Conservation (phyloP, 2,113 vertebrate species). For the Tragelaphus buxtoni region DNA sequence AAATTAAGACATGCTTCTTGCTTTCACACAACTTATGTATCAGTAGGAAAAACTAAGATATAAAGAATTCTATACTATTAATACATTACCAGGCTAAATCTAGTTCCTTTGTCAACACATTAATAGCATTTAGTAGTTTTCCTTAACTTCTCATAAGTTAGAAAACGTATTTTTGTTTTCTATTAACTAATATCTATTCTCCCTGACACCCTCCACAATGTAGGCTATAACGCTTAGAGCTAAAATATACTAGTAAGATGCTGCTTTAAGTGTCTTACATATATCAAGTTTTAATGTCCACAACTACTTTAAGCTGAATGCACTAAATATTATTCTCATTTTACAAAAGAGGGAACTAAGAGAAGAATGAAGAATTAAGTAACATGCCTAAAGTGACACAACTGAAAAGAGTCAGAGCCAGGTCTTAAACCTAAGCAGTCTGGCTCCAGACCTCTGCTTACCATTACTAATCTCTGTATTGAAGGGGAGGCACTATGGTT, state of each 20-base stretch:
- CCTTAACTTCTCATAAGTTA: not conserved
- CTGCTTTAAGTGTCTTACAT: not conserved
- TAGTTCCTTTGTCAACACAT: not conserved
- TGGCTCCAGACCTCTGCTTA: not conserved
- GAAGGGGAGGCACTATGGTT: not conserved
- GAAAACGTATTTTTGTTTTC: not conserved
- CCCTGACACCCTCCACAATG: not conserved
- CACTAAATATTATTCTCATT: not conserved
- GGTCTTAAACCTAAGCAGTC: not conserved
- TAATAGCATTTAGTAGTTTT: not conserved
- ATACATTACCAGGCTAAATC: conserved; percentile 43
- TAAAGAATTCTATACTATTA: conserved; percentile 28
- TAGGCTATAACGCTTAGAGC: not conserved
- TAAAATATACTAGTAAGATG: not conserved
- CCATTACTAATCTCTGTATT: not conserved
- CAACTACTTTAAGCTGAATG: not conserved
- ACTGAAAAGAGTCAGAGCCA: not conserved
- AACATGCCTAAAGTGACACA: not conserved
- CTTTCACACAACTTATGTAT: conserved; percentile 53
- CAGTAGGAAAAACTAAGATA: conserved; percentile 35
- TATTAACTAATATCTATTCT: not conserved
- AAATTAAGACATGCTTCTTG: conserved; percentile 61
- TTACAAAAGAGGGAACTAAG: not conserved
- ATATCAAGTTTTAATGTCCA: not conserved
- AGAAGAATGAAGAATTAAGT: not conserved